Base-by-base conservation (phyloP, 2,797 vertebrate species). In the Phoxinus dragarum region DNA sequence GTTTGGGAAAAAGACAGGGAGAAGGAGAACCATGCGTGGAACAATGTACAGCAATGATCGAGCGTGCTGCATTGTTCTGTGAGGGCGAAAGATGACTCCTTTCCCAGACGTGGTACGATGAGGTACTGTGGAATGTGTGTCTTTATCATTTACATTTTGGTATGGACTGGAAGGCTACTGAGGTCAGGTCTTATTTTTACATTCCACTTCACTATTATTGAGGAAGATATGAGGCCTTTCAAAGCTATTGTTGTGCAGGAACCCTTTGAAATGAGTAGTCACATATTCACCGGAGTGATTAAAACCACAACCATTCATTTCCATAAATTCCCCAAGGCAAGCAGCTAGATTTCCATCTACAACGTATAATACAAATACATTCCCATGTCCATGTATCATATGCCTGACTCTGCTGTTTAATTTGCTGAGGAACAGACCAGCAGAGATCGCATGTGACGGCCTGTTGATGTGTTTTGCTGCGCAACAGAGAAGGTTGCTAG, bases 391-490 rank as follows among this genome's bases (percentile, higher is more conserved):
- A 34, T 82, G 82, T 92, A 93, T 93, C 90, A 92, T 93, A 92
- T 92, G 88, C 88, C 67, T 1, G 82, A 86, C 90, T 91, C 92
- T 90, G 89, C 77, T 89, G 86, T 82, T 86, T 93, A 91, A 93
- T 92, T 90, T 84, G 66, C 87, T 82, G 82, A 86, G 88, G 83
- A 86, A 49, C 86, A 86, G 84, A 72, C 10, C 67, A 84, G 47
- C 88, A 84, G 89, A 91, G 91, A 93, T 92, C 89, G 84, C 92
- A 93, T 91, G 92, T 94, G 93, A 94, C 88, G 92, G 94, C 91
- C 93, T 95, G 94, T 93, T 93, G 92, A 93, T 92, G 86, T 93
- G 91, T 93, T 91, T 91, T 91, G 87, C 90, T 88, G 79, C 31
- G 36, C 82, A 80, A 87, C 67, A 78, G 89, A 89, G 36, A 90